A percentile compares a stretch with the other conserved stretches of the same genome.
These are phyloP conservation scores for Marasmarcha lunaedactyla DNA, from an alignment of 2,888 invertebrate genomes.

Conservation along the genomic window DNA sequence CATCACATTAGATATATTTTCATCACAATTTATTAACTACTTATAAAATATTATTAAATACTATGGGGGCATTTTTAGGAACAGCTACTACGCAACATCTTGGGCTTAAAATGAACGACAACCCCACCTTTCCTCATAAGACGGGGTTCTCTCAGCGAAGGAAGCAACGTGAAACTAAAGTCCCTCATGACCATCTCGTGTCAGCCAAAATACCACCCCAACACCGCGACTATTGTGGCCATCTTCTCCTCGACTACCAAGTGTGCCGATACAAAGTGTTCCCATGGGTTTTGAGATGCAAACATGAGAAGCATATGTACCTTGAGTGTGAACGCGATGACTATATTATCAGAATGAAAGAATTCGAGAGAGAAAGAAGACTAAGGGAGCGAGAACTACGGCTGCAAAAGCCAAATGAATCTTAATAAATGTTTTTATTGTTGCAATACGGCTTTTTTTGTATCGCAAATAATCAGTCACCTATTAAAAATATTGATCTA, in stretches of 20 bases:
- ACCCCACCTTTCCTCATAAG: conserved; percentile 75
- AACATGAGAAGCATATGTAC: conserved; percentile 79
- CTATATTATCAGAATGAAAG: conserved; percentile 70
- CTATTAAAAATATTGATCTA: too few species aligned
- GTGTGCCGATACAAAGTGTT: conserved; percentile 77
- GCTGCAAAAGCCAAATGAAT: conserved; percentile 18
- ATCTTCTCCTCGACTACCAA: conserved; percentile 74
- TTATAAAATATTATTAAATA: too few species aligned
- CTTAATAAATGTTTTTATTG: too few species aligned
- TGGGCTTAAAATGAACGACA: conserved; percentile 33
- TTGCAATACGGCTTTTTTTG: too few species aligned
- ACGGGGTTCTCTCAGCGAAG: conserved; percentile 78
- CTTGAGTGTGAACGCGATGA: conserved; percentile 83
- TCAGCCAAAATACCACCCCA: conserved; percentile 77
- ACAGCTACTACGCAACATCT: conserved; percentile 25
- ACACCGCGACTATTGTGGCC: conserved; percentile 86
- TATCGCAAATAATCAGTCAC: too few species aligned
- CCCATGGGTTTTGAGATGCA: conserved; percentile 77
- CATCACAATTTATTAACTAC: too few species aligned
- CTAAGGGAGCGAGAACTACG: conserved; percentile 37
- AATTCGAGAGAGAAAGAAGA: conserved; percentile 48
- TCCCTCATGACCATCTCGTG: conserved; percentile 77
- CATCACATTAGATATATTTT: too few species aligned
- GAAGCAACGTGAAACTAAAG: conserved; percentile 77
- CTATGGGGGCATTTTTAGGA: conserved; percentile 41